Conservation (phyloP, 2,888 invertebrate genomes). For the Trichopria drosophilae region DNA sequence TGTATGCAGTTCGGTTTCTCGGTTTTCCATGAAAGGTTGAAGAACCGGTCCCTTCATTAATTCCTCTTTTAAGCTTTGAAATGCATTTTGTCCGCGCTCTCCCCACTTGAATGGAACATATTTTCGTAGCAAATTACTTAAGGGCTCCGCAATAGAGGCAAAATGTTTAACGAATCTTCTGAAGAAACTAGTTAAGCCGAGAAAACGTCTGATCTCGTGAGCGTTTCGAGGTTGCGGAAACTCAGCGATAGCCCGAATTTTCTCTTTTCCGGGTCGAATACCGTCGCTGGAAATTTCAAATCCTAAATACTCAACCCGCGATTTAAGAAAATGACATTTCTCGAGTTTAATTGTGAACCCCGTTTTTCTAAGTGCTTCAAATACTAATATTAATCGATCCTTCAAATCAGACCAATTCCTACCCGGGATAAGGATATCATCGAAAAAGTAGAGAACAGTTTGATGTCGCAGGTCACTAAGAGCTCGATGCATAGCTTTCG, state of each 20-base stretch:
- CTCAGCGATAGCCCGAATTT: constrained; percentile 31
- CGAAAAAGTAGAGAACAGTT: constrained; percentile 39
- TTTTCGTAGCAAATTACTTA: constrained; percentile 27
- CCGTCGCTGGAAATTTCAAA: constrained; percentile 31
- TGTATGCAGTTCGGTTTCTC: constrained; percentile 27
- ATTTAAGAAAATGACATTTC: constrained; percentile 41
- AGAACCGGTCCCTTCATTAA: constrained; percentile 9
- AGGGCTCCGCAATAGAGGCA: constrained; percentile 24
- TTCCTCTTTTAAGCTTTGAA: neutral
- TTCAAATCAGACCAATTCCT: constrained; percentile 36
- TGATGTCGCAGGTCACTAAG: constrained; percentile 24
- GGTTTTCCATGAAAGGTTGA: constrained; percentile 13
- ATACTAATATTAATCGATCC: constrained; percentile 28
- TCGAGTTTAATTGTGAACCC: constrained; percentile 38
- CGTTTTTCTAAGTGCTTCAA: constrained; percentile 34
- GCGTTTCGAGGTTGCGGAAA: constrained; percentile 29
- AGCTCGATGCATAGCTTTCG: neutral
- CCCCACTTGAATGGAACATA: constrained; percentile 17
- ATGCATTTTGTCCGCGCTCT: neutral
- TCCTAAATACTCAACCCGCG: constrained; percentile 41
- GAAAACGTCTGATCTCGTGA: constrained; percentile 31
- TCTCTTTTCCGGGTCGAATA: constrained; percentile 34
- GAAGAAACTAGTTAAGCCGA: constrained; percentile 33
- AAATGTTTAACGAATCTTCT: constrained; percentile 29
- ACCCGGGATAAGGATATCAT: constrained; percentile 42